phyloP scores from a whole-genome alignment of 2,113 vertebrate species.

The Callipepla squamata region DNA sequence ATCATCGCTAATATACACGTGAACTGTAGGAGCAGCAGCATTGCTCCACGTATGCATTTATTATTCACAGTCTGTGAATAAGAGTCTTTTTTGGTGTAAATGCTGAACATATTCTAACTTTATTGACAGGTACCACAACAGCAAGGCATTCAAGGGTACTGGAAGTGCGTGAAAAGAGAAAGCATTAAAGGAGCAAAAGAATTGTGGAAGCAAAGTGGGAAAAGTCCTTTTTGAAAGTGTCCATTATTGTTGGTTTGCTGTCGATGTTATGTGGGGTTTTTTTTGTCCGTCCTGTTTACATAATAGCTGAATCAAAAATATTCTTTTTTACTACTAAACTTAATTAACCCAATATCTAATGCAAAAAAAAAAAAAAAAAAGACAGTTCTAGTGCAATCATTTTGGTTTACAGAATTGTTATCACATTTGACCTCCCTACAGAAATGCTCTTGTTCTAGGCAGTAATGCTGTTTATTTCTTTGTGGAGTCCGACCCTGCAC shows the following conservation, averaged over 20 bases:
- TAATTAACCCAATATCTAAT: slow-evolving; percentile 27
- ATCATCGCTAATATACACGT: neutral
- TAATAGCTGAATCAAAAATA: slow-evolving; percentile 2
- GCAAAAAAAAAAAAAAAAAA: neutral
- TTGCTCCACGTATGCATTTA: neutral
- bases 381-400: slow-evolving; percentile 2
- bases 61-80: neutral
- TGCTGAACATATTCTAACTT: slow-evolving; percentile 23
- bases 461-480: neutral
- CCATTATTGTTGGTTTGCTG: neutral
- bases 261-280: neutral
- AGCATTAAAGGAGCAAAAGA: slow-evolving; percentile 93
- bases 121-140: slow-evolving; percentile 87
- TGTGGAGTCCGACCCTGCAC: neutral
- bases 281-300: slow-evolving; percentile 56
- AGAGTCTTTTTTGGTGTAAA: neutral
- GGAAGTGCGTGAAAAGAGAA: slow-evolving; percentile 96
- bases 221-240: slow-evolving; percentile 81
- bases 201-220: slow-evolving; percentile 82
- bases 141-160: slow-evolving; percentile 88
- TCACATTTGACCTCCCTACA: neutral
- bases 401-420: slow-evolving; percentile 26
- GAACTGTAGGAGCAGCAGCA: neutral
- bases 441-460: neutral
- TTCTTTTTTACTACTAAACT: slow-evolving; percentile 19